Base-by-base conservation (phyloP, 2,888 invertebrate species). In the Eristalis tenax region DNA sequence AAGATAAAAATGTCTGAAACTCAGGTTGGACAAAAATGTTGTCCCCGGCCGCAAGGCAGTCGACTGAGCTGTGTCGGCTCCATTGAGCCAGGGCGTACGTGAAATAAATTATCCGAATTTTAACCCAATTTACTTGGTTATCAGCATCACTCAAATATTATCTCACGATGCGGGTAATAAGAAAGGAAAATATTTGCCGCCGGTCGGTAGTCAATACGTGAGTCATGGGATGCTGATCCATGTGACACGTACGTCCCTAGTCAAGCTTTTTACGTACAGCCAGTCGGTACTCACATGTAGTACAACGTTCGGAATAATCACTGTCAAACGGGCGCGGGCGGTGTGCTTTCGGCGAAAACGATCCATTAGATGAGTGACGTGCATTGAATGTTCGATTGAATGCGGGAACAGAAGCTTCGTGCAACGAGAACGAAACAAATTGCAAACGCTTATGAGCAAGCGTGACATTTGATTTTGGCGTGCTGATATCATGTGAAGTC, bases 381-480 rank as follows among this genome's bases (percentile, higher is more conserved):
- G 61, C 28, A 38, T 23, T 75, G 65, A 74, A 74, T 74, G 56
- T 59, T 26, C 59, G 57, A 70, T 69, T 69, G 5, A 22, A n/a
- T 3, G 26, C 23, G 4, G 32, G 28, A 26, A 18, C 59, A 32
- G 32, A 40, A 32, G 43, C 43, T 50, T 18, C n/a, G 18, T 18
- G n/a, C 50, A 35, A 56, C 15, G 22, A 50, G 35, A 64, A 6
- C 50, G 32, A 69, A 73, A 50, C 61, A 43, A 38, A 63, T 73
- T 32, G 32, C 32, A 0, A n/a, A n/a, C 57, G n/a, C 68, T 40
- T 78, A 69, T 50, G 66, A 11, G n/a, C 18, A 38, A 66, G 81
- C 80, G 61, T 76, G 71, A 76, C 71, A 74, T 59, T 65, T 78
- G 40, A 71, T 71, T 80, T 71, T 23, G 65, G 57, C 63, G 6